These are phyloP conservation scores for Zapornia atra DNA, from an alignment of 2,113 vertebrate species.

Conservation along the genomic window DNA sequence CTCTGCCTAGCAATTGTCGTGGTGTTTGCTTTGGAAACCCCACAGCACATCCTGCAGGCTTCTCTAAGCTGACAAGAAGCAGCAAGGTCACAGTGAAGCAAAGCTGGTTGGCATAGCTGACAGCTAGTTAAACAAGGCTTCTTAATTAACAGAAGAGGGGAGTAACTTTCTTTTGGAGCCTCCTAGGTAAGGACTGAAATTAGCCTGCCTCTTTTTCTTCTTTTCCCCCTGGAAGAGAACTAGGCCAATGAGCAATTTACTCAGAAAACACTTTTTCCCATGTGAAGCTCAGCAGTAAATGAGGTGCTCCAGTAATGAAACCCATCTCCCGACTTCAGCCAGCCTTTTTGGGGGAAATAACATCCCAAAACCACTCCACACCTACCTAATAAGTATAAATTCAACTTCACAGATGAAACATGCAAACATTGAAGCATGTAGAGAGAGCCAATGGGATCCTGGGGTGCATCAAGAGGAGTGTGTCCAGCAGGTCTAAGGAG, in stretches of 20 bases:
- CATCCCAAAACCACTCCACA: not conserved
- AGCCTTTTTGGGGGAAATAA: not conserved
- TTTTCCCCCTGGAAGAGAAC: not conserved
- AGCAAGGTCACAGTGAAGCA: not conserved
- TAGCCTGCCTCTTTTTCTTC: not conserved
- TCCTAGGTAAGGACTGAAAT: not conserved
- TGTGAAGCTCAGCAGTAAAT: not conserved
- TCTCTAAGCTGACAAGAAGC: not conserved
- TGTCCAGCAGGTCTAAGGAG: too few relatives aligned
- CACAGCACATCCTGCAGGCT: not conserved
- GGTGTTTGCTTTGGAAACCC: not conserved
- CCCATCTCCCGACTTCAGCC: not conserved
- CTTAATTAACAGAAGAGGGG: not conserved
- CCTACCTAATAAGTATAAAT: not conserved
- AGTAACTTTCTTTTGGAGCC: not conserved
- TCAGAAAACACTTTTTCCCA: not conserved
- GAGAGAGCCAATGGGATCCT: too few relatives aligned
- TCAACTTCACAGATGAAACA: not conserved
- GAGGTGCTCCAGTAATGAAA: not conserved
- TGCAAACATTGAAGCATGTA: not conserved
- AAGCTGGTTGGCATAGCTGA: not conserved
- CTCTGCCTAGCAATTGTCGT: not conserved
- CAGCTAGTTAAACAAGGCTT: not conserved
- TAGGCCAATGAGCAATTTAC: not conserved
- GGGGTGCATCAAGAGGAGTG: too few relatives aligned